Conservation (phyloP, 2,888 invertebrate species). For the Cephonodes hylas region DNA sequence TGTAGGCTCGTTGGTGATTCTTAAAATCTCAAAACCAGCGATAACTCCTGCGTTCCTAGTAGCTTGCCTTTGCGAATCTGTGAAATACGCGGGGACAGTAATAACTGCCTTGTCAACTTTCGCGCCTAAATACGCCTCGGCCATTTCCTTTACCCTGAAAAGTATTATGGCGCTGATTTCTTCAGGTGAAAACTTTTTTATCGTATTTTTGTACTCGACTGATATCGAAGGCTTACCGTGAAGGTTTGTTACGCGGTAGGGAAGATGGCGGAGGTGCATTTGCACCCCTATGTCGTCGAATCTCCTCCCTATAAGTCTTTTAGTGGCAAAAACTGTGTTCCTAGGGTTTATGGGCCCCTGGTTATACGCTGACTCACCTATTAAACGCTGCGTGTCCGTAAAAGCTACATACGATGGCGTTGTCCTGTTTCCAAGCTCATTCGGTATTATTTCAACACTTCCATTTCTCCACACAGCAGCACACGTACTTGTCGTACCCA, state of each 20-base stretch:
- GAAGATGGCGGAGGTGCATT: slow-evolving; percentile 56
- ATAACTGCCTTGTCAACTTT: slow-evolving; percentile 59
- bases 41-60: slow-evolving; percentile 53
- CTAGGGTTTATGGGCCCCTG: slow-evolving; percentile 52
- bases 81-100: slow-evolving; percentile 67
- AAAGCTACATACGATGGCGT: slow-evolving; percentile 66
- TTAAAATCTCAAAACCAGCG: slow-evolving; percentile 58
- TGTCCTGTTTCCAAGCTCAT: slow-evolving; percentile 55
- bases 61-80: slow-evolving; percentile 58
- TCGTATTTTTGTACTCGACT: slow-evolving; percentile 49
- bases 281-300: slow-evolving; percentile 60
- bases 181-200: slow-evolving; percentile 53
- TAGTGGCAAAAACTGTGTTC: slow-evolving; percentile 61
- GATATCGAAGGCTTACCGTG: slow-evolving; percentile 60
- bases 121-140: slow-evolving; percentile 50
- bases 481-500: slow-evolving; percentile 61
- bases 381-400: slow-evolving; percentile 46
- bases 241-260: slow-evolving; percentile 50
- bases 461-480: slow-evolving; percentile 61
- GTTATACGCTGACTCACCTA: slow-evolving; percentile 61
- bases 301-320: slow-evolving; percentile 57
- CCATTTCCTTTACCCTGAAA: slow-evolving; percentile 58
- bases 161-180: slow-evolving; percentile 64
- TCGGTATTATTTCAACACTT: slow-evolving; percentile 55
- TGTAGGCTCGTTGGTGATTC: slow-evolving; percentile 61